Evolutionary conservation across 1,140 invertebrate species (phyloP), one percentile per base, ranked within the genome.

Genomic region (Musca vetustissima): DNA sequence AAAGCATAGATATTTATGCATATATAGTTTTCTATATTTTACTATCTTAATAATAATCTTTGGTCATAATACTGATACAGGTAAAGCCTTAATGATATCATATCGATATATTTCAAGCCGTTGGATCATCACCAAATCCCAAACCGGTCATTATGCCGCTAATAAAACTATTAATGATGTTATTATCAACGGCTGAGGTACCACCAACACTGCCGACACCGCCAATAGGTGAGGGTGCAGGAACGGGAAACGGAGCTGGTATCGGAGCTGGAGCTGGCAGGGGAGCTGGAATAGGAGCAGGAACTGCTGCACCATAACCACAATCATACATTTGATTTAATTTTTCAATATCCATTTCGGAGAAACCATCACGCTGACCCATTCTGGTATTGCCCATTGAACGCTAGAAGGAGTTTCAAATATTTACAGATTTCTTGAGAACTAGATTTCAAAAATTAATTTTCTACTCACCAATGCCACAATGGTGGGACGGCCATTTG

Each of bases 301-400:
- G 25, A 3, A 53, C 43, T 9, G 57, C 6, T n/a, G n/a, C 43
- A 36, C 32, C 49, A 50, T 57, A 66, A n/a, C 75, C 73, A 22
- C 91, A 92, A 66, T 88, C 88, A 77, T 93, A 93, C 90, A 92
- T 93, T 66, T 83, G 83, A 50, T 89, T 88, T n/a, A 93, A 84
- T 79, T 93, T 93, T 69, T 86, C 85, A 14, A 93, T 85, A 74
- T 93, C 91, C 0, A 85, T 86, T n/a, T 85, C 83, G 50, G 90
- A 92, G 64, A 93, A 87, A 8, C 90, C 90, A 22, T 89, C 87
- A 19, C 91, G 83, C 73, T 93, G 91, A 0, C 92, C 91, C 70
- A 89, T 83, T 69, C 81, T 78, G 0, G 79, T 61, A 4, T 69
- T 71, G 4, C 75, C 77, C 4, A 66, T 67, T 13, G 73, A 17